Conservation (phyloP, 2,888 invertebrate genomes). For the Sesia apiformis region DNA sequence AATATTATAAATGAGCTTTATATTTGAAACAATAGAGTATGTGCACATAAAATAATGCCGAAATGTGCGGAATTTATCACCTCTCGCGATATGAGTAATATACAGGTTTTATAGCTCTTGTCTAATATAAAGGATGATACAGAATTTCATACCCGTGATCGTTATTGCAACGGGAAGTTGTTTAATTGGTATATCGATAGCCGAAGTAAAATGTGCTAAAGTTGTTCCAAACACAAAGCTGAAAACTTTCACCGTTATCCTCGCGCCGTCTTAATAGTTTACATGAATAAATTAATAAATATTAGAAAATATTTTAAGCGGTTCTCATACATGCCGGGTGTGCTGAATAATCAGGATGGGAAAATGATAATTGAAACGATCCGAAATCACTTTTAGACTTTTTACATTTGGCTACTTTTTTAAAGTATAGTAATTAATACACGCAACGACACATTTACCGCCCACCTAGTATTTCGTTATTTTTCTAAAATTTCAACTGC, state of each 20-base stretch:
- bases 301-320: too few species aligned
- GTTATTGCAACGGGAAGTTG: slow-evolving; percentile 18
- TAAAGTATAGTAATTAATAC: too few species aligned
- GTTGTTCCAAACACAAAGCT: not conserved
- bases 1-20: too few species aligned
- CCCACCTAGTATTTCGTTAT: too few species aligned
- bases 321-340: too few species aligned
- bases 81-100: not conserved
- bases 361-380: too few species aligned
- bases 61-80: not conserved
- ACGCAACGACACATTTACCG: too few species aligned
- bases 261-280: not conserved
- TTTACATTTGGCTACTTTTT: too few species aligned
- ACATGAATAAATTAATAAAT: not conserved
- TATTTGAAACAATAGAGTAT: not conserved
- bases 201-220: not conserved
- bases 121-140: not conserved
- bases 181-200: slow-evolving; percentile 9
- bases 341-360: too few species aligned
- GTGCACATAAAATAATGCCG: not conserved
- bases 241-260: not conserved
- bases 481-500: too few species aligned
- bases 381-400: too few species aligned
- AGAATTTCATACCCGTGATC: not conserved
- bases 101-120: not conserved